phyloP scores from a whole-genome alignment of 2,888 invertebrate genomes.

The Sussaba pulchella region DNA sequence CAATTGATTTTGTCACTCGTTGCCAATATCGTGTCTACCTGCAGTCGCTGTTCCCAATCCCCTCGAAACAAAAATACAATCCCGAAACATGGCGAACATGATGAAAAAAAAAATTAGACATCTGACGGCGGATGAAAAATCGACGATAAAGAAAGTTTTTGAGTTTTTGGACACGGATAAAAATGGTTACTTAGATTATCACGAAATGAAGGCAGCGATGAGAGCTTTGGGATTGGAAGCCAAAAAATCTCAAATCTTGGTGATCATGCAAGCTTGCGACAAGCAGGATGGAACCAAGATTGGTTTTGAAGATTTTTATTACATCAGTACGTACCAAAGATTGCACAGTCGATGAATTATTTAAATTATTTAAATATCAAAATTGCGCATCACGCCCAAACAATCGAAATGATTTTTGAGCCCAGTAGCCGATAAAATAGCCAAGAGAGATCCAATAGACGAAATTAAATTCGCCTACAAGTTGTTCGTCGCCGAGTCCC shows the following conservation, averaged over 20 bases:
- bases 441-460: conserved; percentile 70
- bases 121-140: conserved; percentile 69
- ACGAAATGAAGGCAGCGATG: conserved; percentile 75
- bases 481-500: conserved; percentile 68
- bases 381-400: neutral
- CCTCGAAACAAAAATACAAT: neutral
- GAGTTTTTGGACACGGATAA: conserved; percentile 73
- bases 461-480: conserved; percentile 75
- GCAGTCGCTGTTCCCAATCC: neutral
- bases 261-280: conserved; percentile 72
- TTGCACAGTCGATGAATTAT: too few species aligned
- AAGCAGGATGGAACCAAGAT: conserved; percentile 63
- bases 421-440: conserved; percentile 72
- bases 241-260: conserved; percentile 73
- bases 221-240: conserved; percentile 73
- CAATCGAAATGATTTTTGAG: neutral
- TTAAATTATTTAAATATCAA: neutral
- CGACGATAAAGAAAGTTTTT: conserved; percentile 71
- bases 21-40: neutral
- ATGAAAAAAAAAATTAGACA: conserved; percentile 61
- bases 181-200: conserved; percentile 76
- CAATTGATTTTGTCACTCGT: neutral
- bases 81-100: conserved; percentile 25
- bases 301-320: conserved; percentile 74
- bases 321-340: conserved; percentile 71